A percentile compares a stretch with the other conserved stretches of the same genome.
phyloP scores from a whole-genome alignment of 2,797 vertebrate genomes.

The Eurystomus glaucurus region DNA sequence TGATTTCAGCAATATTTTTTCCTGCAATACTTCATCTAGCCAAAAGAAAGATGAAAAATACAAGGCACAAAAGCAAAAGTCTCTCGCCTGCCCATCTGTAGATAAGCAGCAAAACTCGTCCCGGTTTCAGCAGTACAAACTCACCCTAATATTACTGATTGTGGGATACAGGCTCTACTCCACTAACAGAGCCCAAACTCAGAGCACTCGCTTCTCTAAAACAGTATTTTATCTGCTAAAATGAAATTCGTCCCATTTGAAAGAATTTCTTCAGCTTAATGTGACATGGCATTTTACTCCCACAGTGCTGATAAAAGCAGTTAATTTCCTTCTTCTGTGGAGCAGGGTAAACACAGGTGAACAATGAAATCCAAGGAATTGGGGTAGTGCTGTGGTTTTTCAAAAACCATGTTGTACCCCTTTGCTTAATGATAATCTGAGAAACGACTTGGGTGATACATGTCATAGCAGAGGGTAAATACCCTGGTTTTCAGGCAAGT shows the following conservation, averaged over 20 bases:
- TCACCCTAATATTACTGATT: neutral
- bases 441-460: accelerated
- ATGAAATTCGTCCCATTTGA: neutral
- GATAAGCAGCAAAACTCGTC: neutral
- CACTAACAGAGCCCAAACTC: neutral
- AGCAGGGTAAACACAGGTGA: neutral
- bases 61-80: neutral
- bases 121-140: neutral
- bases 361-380: neutral
- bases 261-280: neutral
- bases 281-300: accelerated
- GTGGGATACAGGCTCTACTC: neutral
- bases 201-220: neutral
- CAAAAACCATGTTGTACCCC: neutral
- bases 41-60: neutral
- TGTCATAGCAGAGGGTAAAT: neutral
- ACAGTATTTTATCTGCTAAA: neutral
- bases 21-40: neutral
- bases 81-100: neutral
- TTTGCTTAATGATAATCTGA: neutral
- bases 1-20: neutral
- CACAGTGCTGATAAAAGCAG: neutral
- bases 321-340: neutral
- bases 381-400: neutral
- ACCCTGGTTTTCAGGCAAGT: neutral